These are phyloP conservation scores for Drosophila ercepeae DNA, from an alignment of 1,140 invertebrate species.

Conservation along the genomic window DNA sequence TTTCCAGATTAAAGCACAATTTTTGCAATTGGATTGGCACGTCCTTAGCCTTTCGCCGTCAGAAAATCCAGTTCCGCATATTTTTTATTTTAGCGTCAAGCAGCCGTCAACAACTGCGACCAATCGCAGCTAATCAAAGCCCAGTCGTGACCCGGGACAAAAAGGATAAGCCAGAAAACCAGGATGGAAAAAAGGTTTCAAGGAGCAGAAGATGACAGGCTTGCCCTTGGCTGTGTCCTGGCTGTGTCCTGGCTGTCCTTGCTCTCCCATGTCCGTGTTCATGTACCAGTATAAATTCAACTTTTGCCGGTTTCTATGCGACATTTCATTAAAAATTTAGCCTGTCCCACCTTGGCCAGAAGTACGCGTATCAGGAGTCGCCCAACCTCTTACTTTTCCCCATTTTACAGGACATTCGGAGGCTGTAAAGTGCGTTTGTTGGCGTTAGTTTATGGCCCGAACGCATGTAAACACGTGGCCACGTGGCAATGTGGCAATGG, in stretches of 20 bases:
- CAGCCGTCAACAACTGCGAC: conserved; percentile 34
- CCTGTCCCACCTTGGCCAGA: conserved; percentile 31
- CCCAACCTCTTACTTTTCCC: not conserved
- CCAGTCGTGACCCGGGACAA: conserved; percentile 22
- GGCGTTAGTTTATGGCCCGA: conserved; percentile 54
- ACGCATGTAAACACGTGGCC: conserved; percentile 64
- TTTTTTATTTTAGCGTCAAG: conserved; percentile 23
- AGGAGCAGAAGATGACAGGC: not conserved
- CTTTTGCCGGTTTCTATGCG: conserved; percentile 58
- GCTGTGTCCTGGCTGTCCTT: not conserved
- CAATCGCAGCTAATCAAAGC: conserved; percentile 47
- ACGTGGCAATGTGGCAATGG: conserved; percentile 44
- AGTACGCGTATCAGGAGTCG: not conserved
- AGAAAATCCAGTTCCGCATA: not conserved
- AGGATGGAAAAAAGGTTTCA: conserved; percentile 21
- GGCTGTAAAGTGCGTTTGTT: conserved; percentile 67
- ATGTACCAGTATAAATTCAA: conserved; percentile 62
- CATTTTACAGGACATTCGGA: conserved; percentile 17
- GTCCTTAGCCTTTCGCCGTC: not conserved
- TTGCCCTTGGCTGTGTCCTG: not conserved
- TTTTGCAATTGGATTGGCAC: not conserved
- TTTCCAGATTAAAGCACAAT: too few relatives aligned
- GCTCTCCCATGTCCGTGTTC: not conserved
- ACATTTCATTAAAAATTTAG: conserved; percentile 67
- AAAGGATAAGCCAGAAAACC: not conserved